A percentile compares a stretch with the other conserved stretches of the same genome.
Conservation (phyloP, 2,113 vertebrate species). For the Alligator sinensis region DNA sequence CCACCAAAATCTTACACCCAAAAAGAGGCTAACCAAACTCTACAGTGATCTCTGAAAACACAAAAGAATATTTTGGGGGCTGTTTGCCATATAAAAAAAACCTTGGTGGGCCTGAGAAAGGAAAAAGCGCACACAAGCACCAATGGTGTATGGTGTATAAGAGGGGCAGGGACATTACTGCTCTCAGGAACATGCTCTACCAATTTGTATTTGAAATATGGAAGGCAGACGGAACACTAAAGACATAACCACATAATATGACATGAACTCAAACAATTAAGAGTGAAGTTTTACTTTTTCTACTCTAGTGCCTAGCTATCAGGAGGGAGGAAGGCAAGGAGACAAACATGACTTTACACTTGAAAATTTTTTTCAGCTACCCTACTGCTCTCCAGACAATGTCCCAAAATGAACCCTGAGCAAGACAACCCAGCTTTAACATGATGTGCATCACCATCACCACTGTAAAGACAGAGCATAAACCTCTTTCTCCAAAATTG, state of each 20-base stretch:
- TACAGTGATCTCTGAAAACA: neutral
- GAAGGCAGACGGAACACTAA: neutral
- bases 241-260: neutral
- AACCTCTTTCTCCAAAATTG: too few species aligned
- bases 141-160: too few species aligned
- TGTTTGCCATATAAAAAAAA: neutral
- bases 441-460: too few species aligned
- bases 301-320: conserved; percentile 27
- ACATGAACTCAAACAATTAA: neutral
- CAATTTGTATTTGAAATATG: neutral
- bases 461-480: too few species aligned
- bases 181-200: neutral
- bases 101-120: accelerated
- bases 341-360: too few species aligned
- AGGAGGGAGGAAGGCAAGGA: too few species aligned
- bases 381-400: conserved; percentile 16
- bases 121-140: neutral
- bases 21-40: accelerated
- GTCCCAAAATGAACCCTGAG: conserved; percentile 15
- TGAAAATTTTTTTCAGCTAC: neutral
- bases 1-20: neutral
- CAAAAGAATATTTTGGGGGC: accelerated
- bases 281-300: conserved; percentile 55
- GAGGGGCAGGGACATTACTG: too few species aligned
- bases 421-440: neutral